Conservation (phyloP, 2,888 invertebrate genomes). For the Diplazon laetatorius region DNA sequence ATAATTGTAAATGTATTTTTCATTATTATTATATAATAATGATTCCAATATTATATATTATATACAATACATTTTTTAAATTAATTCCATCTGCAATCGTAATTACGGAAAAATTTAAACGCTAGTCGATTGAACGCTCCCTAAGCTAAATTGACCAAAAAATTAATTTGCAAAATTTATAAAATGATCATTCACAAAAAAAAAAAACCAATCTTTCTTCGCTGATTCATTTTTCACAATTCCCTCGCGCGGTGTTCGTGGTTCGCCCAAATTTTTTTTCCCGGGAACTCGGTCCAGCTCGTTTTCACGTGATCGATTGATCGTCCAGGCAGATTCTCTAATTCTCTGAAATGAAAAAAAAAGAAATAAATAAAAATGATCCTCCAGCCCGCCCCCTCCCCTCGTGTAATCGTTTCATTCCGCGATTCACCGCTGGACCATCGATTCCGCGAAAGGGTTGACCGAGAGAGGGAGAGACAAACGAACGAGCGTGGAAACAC, state of each 20-base stretch:
- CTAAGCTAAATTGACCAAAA: no score
- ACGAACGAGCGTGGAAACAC: conserved; percentile 13
- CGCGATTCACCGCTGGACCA: background rate
- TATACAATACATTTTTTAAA: no score
- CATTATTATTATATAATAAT: no score
- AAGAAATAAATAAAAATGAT: no score
- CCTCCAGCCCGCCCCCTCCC: conserved; percentile 29
- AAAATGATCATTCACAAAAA: no score
- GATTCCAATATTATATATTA: no score
- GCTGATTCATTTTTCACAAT: background rate
- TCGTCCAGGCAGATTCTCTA: conserved; percentile 10
- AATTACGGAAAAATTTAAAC: no score
- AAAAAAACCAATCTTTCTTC: no score
- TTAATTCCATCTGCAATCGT: no score
- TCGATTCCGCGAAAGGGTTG: conserved; percentile 11
- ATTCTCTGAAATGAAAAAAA: conserved; percentile 56
- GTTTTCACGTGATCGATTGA: background rate
- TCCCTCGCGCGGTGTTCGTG: background rate
- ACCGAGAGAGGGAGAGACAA: conserved; percentile 3
- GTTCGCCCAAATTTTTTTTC: conserved; percentile 14
- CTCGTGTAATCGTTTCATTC: conserved; percentile 55
- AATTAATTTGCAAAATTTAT: no score
- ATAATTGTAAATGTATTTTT: no score
- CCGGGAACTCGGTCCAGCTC: conserved; percentile 4
- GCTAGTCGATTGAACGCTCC: no score